phyloP scores from a whole-genome alignment of 2,797 vertebrate species.

The Cygnus olor region DNA sequence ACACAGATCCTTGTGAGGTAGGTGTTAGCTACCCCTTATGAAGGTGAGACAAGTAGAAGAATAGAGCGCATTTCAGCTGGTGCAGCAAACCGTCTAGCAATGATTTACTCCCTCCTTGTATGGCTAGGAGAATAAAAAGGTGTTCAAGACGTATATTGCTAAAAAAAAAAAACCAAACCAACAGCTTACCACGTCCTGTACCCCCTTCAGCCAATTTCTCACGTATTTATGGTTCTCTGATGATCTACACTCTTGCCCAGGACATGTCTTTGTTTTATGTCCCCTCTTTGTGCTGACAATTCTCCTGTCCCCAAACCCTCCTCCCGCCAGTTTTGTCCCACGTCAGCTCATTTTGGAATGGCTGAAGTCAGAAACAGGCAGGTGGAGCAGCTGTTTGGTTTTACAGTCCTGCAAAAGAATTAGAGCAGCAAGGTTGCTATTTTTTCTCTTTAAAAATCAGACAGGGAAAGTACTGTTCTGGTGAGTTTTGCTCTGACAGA shows the following conservation, averaged over 20 bases:
- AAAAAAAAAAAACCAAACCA: background rate
- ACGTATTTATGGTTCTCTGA: background rate
- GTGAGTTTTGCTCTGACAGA: background rate
- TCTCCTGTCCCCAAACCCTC: background rate
- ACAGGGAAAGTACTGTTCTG: background rate
- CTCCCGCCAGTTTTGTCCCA: background rate
- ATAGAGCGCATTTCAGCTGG: background rate
- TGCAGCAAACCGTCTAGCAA: background rate
- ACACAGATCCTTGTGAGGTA: background rate
- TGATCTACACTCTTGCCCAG: background rate
- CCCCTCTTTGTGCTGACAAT: background rate
- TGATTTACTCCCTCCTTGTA: background rate
- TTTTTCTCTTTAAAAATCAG: background rate
- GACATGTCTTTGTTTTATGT: background rate
- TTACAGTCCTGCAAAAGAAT: background rate
- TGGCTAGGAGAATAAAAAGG: background rate
- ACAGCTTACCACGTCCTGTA: background rate
- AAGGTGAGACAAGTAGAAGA: background rate
- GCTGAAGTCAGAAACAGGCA: background rate
- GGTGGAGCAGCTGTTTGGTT: background rate
- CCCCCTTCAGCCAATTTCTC: background rate
- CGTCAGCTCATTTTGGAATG: background rate
- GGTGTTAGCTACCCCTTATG: background rate
- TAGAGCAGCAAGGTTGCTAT: background rate
- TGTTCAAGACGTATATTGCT: background rate